A percentile compares a stretch with the other conserved stretches of the same genome.
Conservation (phyloP, 2,113 vertebrate genomes). For the Chlamydotis undulata region DNA sequence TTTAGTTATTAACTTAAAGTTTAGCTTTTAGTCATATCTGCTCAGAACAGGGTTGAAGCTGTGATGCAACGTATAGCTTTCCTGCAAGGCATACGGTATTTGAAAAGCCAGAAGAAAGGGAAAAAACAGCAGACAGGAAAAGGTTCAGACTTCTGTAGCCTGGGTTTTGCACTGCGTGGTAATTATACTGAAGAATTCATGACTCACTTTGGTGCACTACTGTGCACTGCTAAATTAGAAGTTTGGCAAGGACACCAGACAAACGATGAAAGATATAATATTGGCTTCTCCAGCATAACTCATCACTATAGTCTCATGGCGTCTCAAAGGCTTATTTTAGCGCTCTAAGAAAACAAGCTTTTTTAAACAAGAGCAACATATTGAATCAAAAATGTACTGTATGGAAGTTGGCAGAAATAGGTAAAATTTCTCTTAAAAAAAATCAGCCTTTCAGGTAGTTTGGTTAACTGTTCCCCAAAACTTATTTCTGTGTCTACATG, state of each 20-base stretch:
- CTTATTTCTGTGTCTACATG: not conserved
- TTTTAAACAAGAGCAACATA: not conserved
- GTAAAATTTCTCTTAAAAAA: not conserved
- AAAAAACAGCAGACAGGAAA: constrained; percentile 63
- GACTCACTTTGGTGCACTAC: constrained; percentile 70
- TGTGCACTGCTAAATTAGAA: constrained; percentile 55
- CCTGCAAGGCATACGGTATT: constrained; percentile 18
- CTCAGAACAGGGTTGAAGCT: not conserved
- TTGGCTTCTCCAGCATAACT: constrained; percentile 44
- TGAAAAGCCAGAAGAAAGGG: not conserved
- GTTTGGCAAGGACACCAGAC: constrained; percentile 57
- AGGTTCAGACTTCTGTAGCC: constrained; percentile 63
- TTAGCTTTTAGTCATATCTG: not conserved
- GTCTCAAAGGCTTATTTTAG: constrained; percentile 33
- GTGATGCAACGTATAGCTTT: not conserved
- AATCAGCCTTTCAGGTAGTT: not conserved
- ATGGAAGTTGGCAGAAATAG: not conserved
- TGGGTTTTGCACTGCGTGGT: constrained; percentile 52
- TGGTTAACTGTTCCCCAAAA: not conserved
- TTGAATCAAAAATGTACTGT: not conserved
- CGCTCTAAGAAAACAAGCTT: not conserved
- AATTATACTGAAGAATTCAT: constrained; percentile 68
- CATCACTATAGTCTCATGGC: not conserved
- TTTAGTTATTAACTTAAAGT: not conserved
- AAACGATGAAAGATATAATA: constrained; percentile 62